Base-by-base conservation (phyloP, 2,113 vertebrate species). In the Strigops habroptila region DNA sequence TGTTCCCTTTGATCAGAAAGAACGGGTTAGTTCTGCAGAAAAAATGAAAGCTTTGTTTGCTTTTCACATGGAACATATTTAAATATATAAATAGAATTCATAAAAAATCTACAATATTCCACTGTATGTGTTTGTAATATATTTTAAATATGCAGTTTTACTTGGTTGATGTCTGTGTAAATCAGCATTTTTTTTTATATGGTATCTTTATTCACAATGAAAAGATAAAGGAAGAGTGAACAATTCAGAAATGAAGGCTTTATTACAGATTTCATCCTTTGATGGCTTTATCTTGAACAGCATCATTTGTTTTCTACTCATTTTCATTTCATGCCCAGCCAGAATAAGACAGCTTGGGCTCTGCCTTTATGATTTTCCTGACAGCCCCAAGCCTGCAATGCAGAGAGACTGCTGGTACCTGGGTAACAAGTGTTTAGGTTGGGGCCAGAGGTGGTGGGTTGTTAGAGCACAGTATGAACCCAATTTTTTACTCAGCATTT, bases 1-100 rank as follows among this genome's bases (percentile, higher is more conserved):
- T 91, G 71, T 93, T 92, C 35, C 23, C 49, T 96, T 93, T 95
- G 69, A 89, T 95, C 46, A 94, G 73, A 96, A 93, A 88, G 25
- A 59, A 59, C 1, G 8, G 14, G 51, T 79, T 91, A 63, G 18
- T 62, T 83, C 83, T 90, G 83, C 60, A 25, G 39, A 73, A 75
- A 81, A 88, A 74, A 41, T 11, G n/a, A 95, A 85, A 55, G 6
- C 27, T 79, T 59, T 44, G 2, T 70, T 90, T 83, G 3, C 9
- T 90, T 86, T 93, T 60, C 86, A 57, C 65, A 44, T 41, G 10
- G 18, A 87, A 79, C 12, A 30, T 18, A 85, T 49, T 79, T 88
- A 16, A 91, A 79, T 52, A 60, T 17, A 74, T 13, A 91, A 79
- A 68, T 64, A 69, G 9, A 60, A 48, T 87, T 82, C 55, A 15